phyloP scores from a whole-genome alignment of 2,888 invertebrate genomes.

The Lasius fuliginosus region DNA sequence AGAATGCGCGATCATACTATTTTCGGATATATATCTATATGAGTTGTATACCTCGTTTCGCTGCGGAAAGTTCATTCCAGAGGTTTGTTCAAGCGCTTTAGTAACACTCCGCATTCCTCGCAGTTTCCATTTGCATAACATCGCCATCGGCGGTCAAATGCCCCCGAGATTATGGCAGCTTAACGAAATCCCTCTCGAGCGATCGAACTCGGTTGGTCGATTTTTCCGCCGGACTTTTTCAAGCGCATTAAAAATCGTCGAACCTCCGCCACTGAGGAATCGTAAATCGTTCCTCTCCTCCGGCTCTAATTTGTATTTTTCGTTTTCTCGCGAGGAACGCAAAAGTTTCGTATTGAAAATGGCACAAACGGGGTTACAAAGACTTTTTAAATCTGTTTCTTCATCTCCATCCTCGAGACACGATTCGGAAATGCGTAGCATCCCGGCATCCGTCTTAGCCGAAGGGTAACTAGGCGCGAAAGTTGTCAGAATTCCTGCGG shows the following conservation, averaged over 20 bases:
- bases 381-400: conserved; percentile 66
- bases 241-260: not conserved
- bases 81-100: conserved; percentile 28
- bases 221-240: conserved; percentile 33
- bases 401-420: not conserved
- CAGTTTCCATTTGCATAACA: conserved; percentile 47
- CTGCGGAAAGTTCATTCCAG: not conserved
- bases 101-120: conserved; percentile 25
- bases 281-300: conserved; percentile 25
- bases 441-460: not conserved
- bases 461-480: conserved; percentile 62
- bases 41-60: not conserved
- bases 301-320: conserved; percentile 35
- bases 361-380: conserved; percentile 34
- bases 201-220: conserved; percentile 29
- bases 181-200: conserved; percentile 40
- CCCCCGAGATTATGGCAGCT: conserved; percentile 32
- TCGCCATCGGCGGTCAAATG: conserved; percentile 27
- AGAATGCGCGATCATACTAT: too few relatives aligned
- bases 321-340: not conserved
- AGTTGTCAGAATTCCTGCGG: conserved; percentile 58
- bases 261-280: not conserved
- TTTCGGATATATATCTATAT: not conserved
- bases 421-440: not conserved
- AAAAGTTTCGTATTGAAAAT: conserved; percentile 62